phyloP scores from a whole-genome alignment of 2,797 vertebrate genomes.

The Xenopus petersii region DNA sequence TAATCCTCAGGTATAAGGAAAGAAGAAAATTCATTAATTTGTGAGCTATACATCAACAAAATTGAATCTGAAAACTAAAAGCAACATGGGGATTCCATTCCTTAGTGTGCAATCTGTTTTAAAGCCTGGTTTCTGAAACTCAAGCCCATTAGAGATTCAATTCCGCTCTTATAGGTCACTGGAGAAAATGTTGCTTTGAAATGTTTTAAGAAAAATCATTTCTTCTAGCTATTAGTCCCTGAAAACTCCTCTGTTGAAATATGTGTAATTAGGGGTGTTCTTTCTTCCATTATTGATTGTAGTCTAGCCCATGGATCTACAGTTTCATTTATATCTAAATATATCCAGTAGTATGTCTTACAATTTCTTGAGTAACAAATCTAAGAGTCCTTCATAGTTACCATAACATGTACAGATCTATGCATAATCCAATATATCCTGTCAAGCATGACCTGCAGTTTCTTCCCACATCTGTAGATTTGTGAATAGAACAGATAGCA shows the following conservation, averaged over 20 bases:
- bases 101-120: slow-evolving; percentile 67
- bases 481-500: no score
- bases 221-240: slow-evolving; percentile 55
- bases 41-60: slow-evolving; percentile 67
- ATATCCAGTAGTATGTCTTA: no score
- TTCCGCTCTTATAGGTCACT: slow-evolving; percentile 54
- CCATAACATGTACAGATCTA: no score
- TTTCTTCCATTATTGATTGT: slow-evolving; percentile 64
- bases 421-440: no score
- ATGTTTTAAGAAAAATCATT: slow-evolving; percentile 53
- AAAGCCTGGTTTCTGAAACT: slow-evolving; percentile 46
- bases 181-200: slow-evolving; percentile 52
- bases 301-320: no score
- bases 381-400: no score
- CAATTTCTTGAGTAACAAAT: no score
- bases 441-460: no score
- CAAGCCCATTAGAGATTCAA: slow-evolving; percentile 41
- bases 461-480: no score
- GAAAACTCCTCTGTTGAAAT: slow-evolving; percentile 53
- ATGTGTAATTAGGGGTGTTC: slow-evolving; percentile 46
- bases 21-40: slow-evolving; percentile 61
- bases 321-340: no score
- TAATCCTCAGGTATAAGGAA: slow-evolving; percentile 14
- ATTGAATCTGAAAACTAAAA: slow-evolving; percentile 74
- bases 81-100: slow-evolving; percentile 67